A percentile compares a stretch with the other conserved stretches of the same genome.
phyloP scores from a whole-genome alignment of 2,888 invertebrate genomes.

The Loripinus fragilis region DNA sequence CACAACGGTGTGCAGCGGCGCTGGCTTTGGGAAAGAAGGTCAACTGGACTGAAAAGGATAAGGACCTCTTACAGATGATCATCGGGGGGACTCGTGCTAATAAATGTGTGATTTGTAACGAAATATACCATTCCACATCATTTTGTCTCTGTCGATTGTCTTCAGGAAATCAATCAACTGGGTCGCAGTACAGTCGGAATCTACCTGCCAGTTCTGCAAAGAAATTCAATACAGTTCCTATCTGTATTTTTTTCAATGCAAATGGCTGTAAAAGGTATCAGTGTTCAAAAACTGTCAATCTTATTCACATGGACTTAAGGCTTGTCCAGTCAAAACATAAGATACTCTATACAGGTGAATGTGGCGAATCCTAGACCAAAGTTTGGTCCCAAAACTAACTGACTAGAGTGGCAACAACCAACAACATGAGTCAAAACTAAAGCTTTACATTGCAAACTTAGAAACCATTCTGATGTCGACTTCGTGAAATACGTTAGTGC shows the following conservation, averaged over 20 bases:
- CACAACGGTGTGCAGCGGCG: neutral
- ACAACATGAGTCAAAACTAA: neutral
- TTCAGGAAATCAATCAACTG: neutral
- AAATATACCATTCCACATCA: neutral
- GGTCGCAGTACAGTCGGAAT: neutral
- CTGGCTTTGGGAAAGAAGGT: neutral
- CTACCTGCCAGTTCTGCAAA: neutral
- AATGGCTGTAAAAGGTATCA: neutral
- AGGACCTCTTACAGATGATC: neutral
- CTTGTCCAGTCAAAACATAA: neutral
- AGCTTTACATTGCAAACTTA: neutral
- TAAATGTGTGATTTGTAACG: neutral
- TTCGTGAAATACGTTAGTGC: neutral
- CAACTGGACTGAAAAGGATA: neutral
- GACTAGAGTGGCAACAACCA: neutral
- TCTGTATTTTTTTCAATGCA: neutral
- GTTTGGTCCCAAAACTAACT: neutral
- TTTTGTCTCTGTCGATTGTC: neutral
- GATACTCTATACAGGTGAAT: neutral
- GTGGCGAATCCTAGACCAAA: neutral
- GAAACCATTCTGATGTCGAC: neutral
- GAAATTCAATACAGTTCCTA: neutral
- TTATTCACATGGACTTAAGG: neutral
- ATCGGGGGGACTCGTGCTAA: neutral
- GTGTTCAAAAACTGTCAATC: slow-evolving; percentile 8